phyloP scores from a whole-genome alignment of 2,113 vertebrate species.

The Pseudonaja textilis region DNA sequence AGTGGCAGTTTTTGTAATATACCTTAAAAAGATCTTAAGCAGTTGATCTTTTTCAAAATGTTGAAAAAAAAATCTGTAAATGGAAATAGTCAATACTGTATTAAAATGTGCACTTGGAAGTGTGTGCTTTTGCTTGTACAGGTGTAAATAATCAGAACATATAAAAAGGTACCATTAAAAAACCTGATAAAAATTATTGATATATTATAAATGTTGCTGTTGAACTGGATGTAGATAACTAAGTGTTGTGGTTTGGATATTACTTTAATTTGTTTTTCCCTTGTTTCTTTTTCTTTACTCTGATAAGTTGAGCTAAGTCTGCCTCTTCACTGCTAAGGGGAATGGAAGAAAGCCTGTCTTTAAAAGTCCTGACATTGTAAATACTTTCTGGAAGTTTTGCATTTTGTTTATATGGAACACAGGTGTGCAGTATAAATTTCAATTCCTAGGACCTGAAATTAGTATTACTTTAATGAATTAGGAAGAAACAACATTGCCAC shows the following conservation, averaged over 20 bases:
- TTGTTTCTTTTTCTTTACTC: slow-evolving; percentile 69
- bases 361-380: slow-evolving; percentile 68
- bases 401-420: slow-evolving; percentile 51
- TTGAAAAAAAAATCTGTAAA: slow-evolving; percentile 94
- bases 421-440: slow-evolving; percentile 46
- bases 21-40: slow-evolving; percentile 77
- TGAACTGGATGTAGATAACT: slow-evolving; percentile 94
- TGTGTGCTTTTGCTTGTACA: slow-evolving; percentile 97
- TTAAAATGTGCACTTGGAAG: slow-evolving; percentile 96
- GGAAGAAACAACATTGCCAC: slow-evolving; percentile 10
- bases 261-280: slow-evolving; percentile 71
- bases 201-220: slow-evolving; percentile 96
- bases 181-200: slow-evolving; percentile 89
- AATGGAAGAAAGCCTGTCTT: slow-evolving; percentile 67
- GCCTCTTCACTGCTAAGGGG: slow-evolving; percentile 79
- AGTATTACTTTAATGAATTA: neutral
- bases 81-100: slow-evolving; percentile 97
- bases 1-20: slow-evolving; percentile 80
- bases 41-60: slow-evolving; percentile 83
- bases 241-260: slow-evolving; percentile 87
- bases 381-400: slow-evolving; percentile 51
- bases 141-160: slow-evolving; percentile 99
- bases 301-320: slow-evolving; percentile 79
- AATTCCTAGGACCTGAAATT: neutral
- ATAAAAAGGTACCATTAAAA: slow-evolving; percentile 94